Base-by-base conservation (phyloP, 2,797 vertebrate species). In the Merluccius polli region DNA sequence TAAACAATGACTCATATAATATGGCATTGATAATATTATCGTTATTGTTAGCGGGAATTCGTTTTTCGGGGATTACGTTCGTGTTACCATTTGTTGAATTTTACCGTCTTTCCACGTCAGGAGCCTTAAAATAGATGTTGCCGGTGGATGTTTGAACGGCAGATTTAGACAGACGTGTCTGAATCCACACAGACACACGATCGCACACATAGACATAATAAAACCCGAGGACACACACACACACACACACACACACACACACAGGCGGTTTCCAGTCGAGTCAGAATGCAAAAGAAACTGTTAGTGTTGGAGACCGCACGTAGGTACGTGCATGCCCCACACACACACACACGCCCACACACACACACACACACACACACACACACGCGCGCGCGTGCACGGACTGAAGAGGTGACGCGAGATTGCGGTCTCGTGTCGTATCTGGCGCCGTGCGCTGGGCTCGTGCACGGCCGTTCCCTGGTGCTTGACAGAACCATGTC, bases 401-500 rank as follows among this genome's bases (percentile, higher is more conserved):
- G 74, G 77, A 73, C 72, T 78, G 77, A 21, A 27, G 67, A 76
- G 76, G 35, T n/a, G 70, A 79, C 79, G 30, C 83, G 78, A 83
- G 86, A 77, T 77, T 95, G 41, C 41, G 2, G 41, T 16, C 41
- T 44, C 10, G 12, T 35, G 33, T n/a, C 91, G 95, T 91, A 94
- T 95, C 95, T 95, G 93, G 89, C 36, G 95, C 90, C 96, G 96
- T 97, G 96, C 96, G 41, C 41, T 38, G 36, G 95, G 96, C 95
- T 93, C 94, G 95, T 94, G 96, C 96, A 95, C 93, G 94, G 97
- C 97, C 96, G 92, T 98, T 97, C 97, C 97, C 96, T 98, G 97
- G 98, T 98, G 97, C 98, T 99, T 99, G 98, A 99, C 96, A 95
- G 96, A 99, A 99, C 97, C 98, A 99, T 99, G 98, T 97, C 97